phyloP scores from a whole-genome alignment of 2,113 vertebrate genomes.

The Hippoglossus stenolepis region DNA sequence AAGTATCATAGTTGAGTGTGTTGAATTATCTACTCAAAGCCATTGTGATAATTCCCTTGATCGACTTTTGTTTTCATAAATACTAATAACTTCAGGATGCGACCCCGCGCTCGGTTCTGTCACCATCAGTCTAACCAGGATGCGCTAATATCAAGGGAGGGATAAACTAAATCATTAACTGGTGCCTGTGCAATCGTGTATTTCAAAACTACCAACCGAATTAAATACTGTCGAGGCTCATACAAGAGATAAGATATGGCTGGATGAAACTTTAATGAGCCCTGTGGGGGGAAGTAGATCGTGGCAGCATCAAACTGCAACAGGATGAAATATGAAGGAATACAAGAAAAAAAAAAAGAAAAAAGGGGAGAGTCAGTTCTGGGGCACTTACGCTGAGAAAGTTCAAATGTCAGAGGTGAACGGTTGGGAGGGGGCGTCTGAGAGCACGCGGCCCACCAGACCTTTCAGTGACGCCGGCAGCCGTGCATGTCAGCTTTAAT shows the following conservation, averaged over 20 bases:
- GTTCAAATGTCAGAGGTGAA: background rate
- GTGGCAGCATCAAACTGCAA: slow-evolving; percentile 5
- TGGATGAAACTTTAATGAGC: slow-evolving; percentile 28
- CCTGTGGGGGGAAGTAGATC: background rate
- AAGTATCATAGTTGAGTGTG: background rate
- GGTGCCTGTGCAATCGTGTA: slow-evolving; percentile 1
- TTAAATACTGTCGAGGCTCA: slow-evolving; percentile 17
- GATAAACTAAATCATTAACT: slow-evolving; percentile 10
- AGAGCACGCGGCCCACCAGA: background rate
- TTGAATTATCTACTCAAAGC: background rate
- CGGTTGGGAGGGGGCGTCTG: background rate
- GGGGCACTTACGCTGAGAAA: background rate
- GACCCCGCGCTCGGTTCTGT: background rate
- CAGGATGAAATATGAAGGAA: background rate
- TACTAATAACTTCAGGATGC: background rate
- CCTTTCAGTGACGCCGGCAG: background rate
- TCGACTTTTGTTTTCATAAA: slow-evolving; percentile 2
- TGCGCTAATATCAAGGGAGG: background rate
- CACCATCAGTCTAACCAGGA: slow-evolving; percentile 2
- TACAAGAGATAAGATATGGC: background rate
- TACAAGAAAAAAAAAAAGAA: background rate
- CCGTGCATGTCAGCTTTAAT: background rate
- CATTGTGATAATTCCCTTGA: background rate
- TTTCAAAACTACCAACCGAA: slow-evolving; percentile 13
- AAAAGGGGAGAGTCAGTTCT: background rate